Percentiles rank a stretch among this genome's conserved stretches.
Conservation (phyloP, 2,888 invertebrate species). For the Eubasilissa splendida region DNA sequence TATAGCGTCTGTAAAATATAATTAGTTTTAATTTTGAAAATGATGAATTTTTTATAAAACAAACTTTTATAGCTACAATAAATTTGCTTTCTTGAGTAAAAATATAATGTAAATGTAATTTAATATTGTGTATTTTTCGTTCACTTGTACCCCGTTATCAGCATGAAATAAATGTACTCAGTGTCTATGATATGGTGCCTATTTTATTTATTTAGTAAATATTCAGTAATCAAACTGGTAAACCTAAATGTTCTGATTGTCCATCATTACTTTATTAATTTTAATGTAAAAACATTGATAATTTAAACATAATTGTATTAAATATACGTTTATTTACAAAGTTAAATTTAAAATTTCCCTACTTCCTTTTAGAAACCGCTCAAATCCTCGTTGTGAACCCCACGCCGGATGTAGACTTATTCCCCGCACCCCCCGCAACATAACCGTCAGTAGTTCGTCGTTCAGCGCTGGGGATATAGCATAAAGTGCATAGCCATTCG, state of each 20-base stretch:
- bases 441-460: slow-evolving; percentile 68
- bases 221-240: too few relatives aligned
- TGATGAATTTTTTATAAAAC: too few relatives aligned
- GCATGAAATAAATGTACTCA: not conserved
- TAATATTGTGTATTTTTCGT: not conserved
- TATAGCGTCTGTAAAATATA: too few relatives aligned
- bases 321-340: not conserved
- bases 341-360: slow-evolving; percentile 2
- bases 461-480: slow-evolving; percentile 73
- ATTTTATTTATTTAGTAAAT: not conserved
- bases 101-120: too few relatives aligned
- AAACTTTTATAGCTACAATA: too few relatives aligned
- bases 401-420: slow-evolving; percentile 70
- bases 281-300: not conserved
- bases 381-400: slow-evolving; percentile 71
- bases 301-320: not conserved
- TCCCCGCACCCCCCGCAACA: slow-evolving; percentile 72
- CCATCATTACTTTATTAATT: too few relatives aligned
- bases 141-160: not conserved
- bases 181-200: slow-evolving; percentile 6
- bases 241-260: too few relatives aligned
- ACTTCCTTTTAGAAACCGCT: slow-evolving; percentile 50
- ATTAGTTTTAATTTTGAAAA: too few relatives aligned
- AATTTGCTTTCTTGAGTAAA: too few relatives aligned
- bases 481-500: slow-evolving; percentile 72